A percentile compares a stretch with the other conserved stretches of the same genome.
Evolutionary conservation across 1,140 invertebrate species (phyloP).

Genomic region (Rhopalosiphum padi): DNA sequence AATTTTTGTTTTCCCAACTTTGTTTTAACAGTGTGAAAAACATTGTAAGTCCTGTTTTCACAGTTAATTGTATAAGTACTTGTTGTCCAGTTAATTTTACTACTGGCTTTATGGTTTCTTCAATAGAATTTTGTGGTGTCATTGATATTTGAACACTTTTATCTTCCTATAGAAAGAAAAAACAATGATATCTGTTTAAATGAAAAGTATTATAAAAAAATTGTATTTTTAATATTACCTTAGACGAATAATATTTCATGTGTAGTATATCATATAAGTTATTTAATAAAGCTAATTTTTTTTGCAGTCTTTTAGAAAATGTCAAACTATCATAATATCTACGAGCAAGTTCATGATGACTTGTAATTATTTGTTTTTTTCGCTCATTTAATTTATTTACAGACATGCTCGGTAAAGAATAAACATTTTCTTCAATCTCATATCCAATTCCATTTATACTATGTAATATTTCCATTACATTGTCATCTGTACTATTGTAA

Average conservation of each 20-base stretch:
- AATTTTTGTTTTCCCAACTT: constrained; percentile 66
- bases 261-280: constrained; percentile 49
- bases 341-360: constrained; percentile 40
- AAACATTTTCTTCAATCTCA: constrained; percentile 55
- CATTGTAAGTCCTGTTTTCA: constrained; percentile 71
- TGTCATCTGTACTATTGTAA: constrained; percentile 7
- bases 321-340: constrained; percentile 51
- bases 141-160: constrained; percentile 55
- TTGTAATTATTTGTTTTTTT: constrained; percentile 30
- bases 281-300: constrained; percentile 31
- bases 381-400: constrained; percentile 29
- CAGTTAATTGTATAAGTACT: constrained; percentile 72
- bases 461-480: constrained; percentile 44
- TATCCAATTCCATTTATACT: constrained; percentile 54
- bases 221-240: constrained; percentile 36
- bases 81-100: constrained; percentile 64
- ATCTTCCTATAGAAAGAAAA: constrained; percentile 34
- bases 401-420: constrained; percentile 48
- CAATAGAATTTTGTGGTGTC: constrained; percentile 43
- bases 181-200: not conserved
- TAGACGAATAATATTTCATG: constrained; percentile 37
- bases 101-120: constrained; percentile 26
- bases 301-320: constrained; percentile 52
- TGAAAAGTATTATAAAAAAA: not conserved
- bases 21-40: constrained; percentile 71